A percentile compares a stretch with the other conserved stretches of the same genome.
Evolutionary conservation across 2,113 vertebrate species (phyloP).

Genomic region (Madoqua kirkii): DNA sequence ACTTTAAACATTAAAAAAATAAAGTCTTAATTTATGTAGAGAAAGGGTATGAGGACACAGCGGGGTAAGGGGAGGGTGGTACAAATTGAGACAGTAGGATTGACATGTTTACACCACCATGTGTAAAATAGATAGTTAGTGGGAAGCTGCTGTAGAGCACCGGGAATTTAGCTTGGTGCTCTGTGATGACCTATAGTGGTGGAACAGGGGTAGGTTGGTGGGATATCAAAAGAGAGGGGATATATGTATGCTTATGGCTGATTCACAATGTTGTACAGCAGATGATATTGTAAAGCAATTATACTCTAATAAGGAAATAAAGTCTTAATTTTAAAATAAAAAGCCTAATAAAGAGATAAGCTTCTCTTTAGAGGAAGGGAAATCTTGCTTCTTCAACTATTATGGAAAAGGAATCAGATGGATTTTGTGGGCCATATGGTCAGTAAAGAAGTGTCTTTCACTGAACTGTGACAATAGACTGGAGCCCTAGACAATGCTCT

Average conservation of each 20-base stretch:
- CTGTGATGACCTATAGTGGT: background rate
- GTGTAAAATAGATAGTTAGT: background rate
- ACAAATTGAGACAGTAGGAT: background rate
- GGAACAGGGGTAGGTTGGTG: background rate
- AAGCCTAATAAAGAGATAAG: background rate
- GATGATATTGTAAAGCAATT: background rate
- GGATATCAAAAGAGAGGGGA: background rate
- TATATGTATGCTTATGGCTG: background rate
- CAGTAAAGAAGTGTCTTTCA: background rate
- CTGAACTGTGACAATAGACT: background rate
- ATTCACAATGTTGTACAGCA: background rate
- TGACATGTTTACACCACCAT: background rate
- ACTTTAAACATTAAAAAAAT: background rate
- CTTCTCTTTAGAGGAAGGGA: background rate
- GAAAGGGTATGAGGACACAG: background rate
- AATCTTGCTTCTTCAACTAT: background rate
- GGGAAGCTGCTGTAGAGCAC: background rate
- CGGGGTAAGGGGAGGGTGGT: background rate
- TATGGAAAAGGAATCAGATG: background rate
- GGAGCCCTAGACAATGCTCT: background rate
- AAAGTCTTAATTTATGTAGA: background rate
- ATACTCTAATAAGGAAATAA: background rate
- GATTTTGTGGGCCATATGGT: background rate
- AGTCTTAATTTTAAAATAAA: background rate
- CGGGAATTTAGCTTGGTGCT: background rate